Conservation (phyloP, 2,888 invertebrate genomes). For the Drepana falcataria region DNA sequence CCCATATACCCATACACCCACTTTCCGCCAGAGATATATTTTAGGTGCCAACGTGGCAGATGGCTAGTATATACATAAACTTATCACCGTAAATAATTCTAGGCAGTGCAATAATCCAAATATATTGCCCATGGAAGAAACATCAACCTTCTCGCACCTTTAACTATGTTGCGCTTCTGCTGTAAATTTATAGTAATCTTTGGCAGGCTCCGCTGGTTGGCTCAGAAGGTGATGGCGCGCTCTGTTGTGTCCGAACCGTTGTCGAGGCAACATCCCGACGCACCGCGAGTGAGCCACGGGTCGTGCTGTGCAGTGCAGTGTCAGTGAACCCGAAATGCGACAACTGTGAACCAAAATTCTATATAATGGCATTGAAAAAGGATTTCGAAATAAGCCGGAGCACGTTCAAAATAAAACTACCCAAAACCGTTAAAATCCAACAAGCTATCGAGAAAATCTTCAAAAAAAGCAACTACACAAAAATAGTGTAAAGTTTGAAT, state of each 20-base stretch:
- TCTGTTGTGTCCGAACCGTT: conserved; percentile 69
- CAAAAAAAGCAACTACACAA: conserved; percentile 69
- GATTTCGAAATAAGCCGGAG: conserved; percentile 64
- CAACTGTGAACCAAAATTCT: conserved; percentile 40
- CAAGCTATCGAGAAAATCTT: conserved; percentile 67
- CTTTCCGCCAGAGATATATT: too few species aligned
- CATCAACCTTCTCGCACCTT: too few species aligned
- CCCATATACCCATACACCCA: too few species aligned
- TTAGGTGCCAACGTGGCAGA: too few species aligned
- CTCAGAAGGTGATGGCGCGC: conserved; percentile 41
- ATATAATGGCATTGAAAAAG: conserved; percentile 71
- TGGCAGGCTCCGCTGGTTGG: conserved; percentile 44
- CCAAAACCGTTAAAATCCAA: conserved; percentile 57
- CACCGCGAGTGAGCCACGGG: conserved; percentile 32
- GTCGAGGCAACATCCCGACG: conserved; percentile 56
- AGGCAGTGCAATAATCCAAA: too few species aligned
- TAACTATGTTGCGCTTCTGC: conserved; percentile 24
- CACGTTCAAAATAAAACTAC: conserved; percentile 59
- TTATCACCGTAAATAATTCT: too few species aligned
- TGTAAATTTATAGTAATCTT: conserved; percentile 33
- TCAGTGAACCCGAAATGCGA: conserved; percentile 59
- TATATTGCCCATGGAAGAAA: too few species aligned
- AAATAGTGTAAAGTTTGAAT: conserved; percentile 70
- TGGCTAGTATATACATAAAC: too few species aligned
- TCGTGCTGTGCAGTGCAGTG: conserved; percentile 50